These are phyloP conservation scores for Megalops atlanticus DNA, from an alignment of 2,113 vertebrate genomes.

Conservation along the genomic window DNA sequence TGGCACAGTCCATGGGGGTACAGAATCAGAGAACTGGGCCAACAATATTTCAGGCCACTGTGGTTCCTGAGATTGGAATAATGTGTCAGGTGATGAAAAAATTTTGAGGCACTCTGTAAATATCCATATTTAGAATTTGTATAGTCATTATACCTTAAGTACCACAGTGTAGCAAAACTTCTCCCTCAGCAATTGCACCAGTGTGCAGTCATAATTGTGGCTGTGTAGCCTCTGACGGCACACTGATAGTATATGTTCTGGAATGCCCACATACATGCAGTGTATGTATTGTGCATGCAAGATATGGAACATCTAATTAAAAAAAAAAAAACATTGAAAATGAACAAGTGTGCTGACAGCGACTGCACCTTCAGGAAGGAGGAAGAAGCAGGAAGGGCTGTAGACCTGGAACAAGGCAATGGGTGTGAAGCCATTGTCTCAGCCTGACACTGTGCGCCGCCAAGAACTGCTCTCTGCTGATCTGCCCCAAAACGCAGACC, in stretches of 20 bases:
- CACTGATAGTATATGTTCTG: too few relatives aligned
- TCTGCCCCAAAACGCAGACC: constrained; percentile 53
- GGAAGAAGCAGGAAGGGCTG: constrained; percentile 31
- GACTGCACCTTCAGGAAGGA: constrained; percentile 16
- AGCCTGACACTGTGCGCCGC: constrained; percentile 55
- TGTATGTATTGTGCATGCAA: too few relatives aligned
- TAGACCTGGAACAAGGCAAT: constrained; percentile 46
- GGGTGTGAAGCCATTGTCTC: constrained; percentile 66
- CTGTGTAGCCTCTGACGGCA: too few relatives aligned
- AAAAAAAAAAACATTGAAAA: neutral
- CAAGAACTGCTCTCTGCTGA: constrained; percentile 51
- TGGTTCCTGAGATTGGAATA: neutral
- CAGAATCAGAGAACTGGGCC: constrained; percentile 33
- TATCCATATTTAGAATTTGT: too few relatives aligned
- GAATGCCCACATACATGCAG: too few relatives aligned
- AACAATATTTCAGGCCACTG: neutral
- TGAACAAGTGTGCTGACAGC: constrained; percentile 12
- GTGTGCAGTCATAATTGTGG: too few relatives aligned
- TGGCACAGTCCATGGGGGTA: constrained; percentile 44
- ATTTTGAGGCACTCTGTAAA: neutral
- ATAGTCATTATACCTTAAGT: too few relatives aligned
- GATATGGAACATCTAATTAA: too few relatives aligned
- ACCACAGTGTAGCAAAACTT: too few relatives aligned
- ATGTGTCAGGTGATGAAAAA: neutral
- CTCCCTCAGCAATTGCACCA: too few relatives aligned